Conservation (phyloP, 2,797 vertebrate genomes). For the Pogonophryne albipinna region DNA sequence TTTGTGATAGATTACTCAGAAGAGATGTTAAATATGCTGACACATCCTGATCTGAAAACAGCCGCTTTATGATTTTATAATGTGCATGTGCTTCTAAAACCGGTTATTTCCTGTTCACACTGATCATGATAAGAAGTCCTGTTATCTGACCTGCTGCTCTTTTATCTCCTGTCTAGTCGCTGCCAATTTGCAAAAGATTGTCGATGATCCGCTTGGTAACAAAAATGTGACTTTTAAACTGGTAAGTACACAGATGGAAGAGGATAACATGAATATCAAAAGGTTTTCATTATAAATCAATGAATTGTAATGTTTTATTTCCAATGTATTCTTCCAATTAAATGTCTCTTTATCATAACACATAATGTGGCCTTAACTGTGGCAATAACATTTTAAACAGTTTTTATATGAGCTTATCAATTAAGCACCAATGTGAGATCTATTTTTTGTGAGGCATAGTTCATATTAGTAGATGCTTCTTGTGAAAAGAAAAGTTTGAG, state of each 20-base stretch:
- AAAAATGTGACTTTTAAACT: conserved; percentile 97
- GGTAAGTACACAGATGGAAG: conserved; percentile 81
- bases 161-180: conserved; percentile 87
- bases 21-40: neutral
- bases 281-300: too few relatives aligned
- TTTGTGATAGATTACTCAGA: neutral
- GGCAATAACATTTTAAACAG: too few relatives aligned
- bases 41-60: neutral
- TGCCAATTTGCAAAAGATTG: conserved; percentile 98
- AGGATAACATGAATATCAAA: too few relatives aligned
- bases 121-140: neutral
- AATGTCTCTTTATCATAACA: too few relatives aligned
- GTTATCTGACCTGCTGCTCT: conserved; percentile 17
- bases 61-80: neutral
- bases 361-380: too few relatives aligned
- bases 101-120: neutral
- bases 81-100: neutral
- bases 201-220: conserved; percentile 94
- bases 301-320: too few relatives aligned
- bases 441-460: too few relatives aligned
- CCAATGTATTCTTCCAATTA: too few relatives aligned
- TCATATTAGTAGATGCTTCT: too few relatives aligned
- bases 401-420: too few relatives aligned
- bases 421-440: too few relatives aligned
- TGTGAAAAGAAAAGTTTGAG: too few relatives aligned